phyloP scores from a whole-genome alignment of 2,113 vertebrate species.

The Petrocephalus microphthalmus region DNA sequence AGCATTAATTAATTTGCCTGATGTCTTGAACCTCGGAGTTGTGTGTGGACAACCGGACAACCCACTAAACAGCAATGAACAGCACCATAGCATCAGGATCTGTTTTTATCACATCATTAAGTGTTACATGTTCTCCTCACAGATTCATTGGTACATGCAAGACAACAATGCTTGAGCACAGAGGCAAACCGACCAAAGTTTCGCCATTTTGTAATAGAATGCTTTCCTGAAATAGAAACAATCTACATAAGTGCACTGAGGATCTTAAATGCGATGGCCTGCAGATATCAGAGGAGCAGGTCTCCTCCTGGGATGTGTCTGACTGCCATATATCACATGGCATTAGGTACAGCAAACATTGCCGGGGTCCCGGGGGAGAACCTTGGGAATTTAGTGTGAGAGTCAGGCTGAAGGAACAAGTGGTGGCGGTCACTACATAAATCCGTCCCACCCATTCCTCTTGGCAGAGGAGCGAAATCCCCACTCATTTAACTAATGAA shows the following conservation, averaged over 20 bases:
- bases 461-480: neutral
- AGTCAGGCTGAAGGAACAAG: neutral
- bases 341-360: neutral
- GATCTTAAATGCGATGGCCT: neutral
- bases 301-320: neutral
- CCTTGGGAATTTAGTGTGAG: neutral
- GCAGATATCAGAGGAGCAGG: neutral
- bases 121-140: neutral
- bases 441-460: neutral
- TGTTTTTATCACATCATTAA: neutral
- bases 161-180: neutral
- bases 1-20: neutral
- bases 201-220: neutral
- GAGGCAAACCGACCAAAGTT: neutral
- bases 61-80: neutral
- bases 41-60: neutral
- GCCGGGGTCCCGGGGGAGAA: neutral
- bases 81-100: neutral
- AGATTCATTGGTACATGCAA: neutral
- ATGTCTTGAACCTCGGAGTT: neutral
- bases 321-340: neutral
- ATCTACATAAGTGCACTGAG: neutral
- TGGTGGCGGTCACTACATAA: neutral
- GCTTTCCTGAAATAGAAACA: neutral
- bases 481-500: neutral